Conservation (phyloP, 2,113 vertebrate species). For the Stegastes partitus region DNA sequence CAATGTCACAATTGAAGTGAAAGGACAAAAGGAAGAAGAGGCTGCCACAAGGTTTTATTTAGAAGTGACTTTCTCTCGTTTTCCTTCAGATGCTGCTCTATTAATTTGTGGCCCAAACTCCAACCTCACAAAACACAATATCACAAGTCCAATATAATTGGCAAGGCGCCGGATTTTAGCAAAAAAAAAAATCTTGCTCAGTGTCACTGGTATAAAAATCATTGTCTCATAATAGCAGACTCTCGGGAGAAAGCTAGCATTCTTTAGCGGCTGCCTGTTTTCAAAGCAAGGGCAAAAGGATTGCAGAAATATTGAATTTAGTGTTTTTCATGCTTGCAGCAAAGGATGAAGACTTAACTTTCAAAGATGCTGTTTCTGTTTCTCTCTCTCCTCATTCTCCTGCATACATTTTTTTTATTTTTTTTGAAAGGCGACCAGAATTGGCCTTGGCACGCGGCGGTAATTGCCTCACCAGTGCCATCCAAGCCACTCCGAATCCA, state of each 20-base stretch:
- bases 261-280: constrained; percentile 5
- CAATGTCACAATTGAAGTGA: no score
- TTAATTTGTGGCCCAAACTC: constrained; percentile 26
- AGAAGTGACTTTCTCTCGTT: no score
- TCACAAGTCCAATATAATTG: constrained; percentile 25
- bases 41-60: no score
- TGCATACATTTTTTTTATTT: not conserved
- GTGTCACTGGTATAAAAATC: constrained; percentile 19
- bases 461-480: constrained; percentile 51
- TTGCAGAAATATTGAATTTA: constrained; percentile 24
- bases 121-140: constrained; percentile 34
- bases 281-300: constrained; percentile 39
- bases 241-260: constrained; percentile 27
- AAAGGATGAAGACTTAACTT: constrained; percentile 35
- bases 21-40: no score
- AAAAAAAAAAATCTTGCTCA: constrained; percentile 8
- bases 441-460: constrained; percentile 30
- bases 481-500: constrained; percentile 37
- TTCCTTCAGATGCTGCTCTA: not conserved
- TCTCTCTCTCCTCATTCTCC: constrained; percentile 15
- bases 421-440: constrained; percentile 27
- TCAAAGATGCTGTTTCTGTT: constrained; percentile 25
- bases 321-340: constrained; percentile 29
- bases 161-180: constrained; percentile 2
- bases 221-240: constrained; percentile 24